Conservation (phyloP, 2,888 invertebrate species). For the Leptarthrus brevirostris region DNA sequence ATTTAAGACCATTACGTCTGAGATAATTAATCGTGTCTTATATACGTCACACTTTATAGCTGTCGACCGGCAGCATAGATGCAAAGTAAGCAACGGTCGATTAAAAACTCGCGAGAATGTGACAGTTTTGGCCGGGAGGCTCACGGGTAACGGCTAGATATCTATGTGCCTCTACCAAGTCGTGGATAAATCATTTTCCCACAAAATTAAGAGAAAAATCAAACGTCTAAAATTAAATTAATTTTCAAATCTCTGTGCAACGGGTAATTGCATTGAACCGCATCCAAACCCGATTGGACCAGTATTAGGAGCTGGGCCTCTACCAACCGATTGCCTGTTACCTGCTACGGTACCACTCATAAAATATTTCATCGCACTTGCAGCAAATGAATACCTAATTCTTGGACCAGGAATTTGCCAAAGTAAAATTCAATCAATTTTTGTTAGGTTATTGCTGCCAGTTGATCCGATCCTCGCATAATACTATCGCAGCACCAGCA, state of each 20-base stretch:
- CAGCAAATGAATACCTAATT: constrained; percentile 40
- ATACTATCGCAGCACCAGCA: neutral
- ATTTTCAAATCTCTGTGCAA: constrained; percentile 20
- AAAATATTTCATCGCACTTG: constrained; percentile 19
- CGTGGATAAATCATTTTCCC: constrained; percentile 31
- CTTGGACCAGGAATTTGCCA: constrained; percentile 36
- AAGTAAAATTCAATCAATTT: constrained; percentile 47
- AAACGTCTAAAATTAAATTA: constrained; percentile 30
- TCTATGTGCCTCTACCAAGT: neutral
- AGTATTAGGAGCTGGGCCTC: constrained; percentile 3
- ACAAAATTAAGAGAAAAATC: constrained; percentile 34
- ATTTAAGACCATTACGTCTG: constrained; percentile 35
- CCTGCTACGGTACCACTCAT: constrained; percentile 5
- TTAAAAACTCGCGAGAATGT: constrained; percentile 1
- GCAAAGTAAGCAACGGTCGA: neutral
- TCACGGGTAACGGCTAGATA: neutral
- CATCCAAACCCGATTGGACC: neutral
- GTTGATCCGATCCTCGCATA: neutral
- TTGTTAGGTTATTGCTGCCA: constrained; percentile 31
- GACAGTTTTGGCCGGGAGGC: constrained; percentile 41
- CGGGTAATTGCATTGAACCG: constrained; percentile 12
- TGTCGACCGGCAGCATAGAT: neutral
- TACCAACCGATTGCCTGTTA: neutral
- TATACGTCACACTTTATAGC: constrained; percentile 42
- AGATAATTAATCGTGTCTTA: constrained; percentile 35